Evolutionary conservation across 35 echinoderm and acorn worm species (phyloP).

Genomic region (Diadema setosum): DNA sequence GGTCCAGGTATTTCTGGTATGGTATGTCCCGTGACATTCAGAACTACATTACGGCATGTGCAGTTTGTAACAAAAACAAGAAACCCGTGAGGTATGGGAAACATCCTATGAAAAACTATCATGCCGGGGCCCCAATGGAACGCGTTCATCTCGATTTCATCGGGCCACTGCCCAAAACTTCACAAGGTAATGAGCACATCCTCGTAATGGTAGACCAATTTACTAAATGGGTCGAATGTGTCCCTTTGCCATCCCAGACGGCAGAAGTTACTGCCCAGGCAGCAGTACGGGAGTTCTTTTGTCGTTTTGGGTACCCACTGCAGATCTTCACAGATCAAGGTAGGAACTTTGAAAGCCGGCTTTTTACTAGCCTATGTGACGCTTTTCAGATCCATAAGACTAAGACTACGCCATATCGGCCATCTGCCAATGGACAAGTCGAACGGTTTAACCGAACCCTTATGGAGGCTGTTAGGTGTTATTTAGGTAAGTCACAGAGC

Average conservation of each 20-base stretch:
- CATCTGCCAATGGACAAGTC: constrained; percentile 53
- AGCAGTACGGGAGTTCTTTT: constrained; percentile 8
- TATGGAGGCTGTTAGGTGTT: constrained; percentile 8
- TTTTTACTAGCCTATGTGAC: background rate
- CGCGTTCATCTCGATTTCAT: too few species aligned
- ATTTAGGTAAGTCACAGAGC: constrained; percentile 7
- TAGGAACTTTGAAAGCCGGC: constrained; percentile 57
- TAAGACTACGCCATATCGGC: constrained; percentile 39
- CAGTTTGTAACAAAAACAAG: constrained; percentile 37
- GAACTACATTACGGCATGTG: background rate
- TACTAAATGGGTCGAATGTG: constrained; percentile 40
- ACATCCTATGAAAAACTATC: constrained; percentile 17
- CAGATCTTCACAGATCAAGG: constrained; percentile 51
- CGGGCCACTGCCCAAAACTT: background rate
- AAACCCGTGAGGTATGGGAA: background rate
- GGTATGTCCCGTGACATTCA: constrained; percentile 32
- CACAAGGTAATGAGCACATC: constrained; percentile 30
- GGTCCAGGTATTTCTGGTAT: constrained; percentile 39
- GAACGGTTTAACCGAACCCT: constrained; percentile 39
- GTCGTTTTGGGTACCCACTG: constrained; percentile 11
- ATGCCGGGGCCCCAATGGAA: background rate
- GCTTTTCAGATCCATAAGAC: constrained; percentile 41
- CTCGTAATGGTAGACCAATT: constrained; percentile 58
- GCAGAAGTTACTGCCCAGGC: constrained; percentile 35
- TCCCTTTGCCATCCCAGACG: constrained; percentile 37